These are phyloP conservation scores for Parazoanthus darwini DNA, from an alignment of 92 coral and sea anemone species.

Conservation along the genomic window DNA sequence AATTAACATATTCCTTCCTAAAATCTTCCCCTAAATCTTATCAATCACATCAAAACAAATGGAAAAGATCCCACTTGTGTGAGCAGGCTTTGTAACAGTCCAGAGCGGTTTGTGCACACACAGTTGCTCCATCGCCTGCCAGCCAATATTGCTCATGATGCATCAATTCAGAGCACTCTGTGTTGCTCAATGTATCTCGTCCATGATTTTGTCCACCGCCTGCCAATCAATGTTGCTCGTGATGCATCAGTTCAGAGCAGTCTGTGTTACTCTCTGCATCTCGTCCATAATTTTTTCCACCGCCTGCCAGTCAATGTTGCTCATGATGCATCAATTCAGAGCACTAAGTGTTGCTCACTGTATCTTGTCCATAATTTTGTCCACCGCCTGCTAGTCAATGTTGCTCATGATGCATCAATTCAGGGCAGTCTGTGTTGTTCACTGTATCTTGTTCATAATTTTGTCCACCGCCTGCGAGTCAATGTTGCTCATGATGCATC, in stretches of 20 bases:
- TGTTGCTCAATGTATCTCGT: slow-evolving; percentile 35
- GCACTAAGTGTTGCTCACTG: not conserved
- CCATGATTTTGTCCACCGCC: slow-evolving; percentile 80
- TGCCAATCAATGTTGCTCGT: slow-evolving; percentile 90
- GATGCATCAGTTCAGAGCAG: slow-evolving; percentile 19
- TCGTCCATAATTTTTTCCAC: slow-evolving; percentile 30
- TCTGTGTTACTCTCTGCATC: not conserved
- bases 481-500: slow-evolving; percentile 54
- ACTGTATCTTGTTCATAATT: slow-evolving; percentile 56
- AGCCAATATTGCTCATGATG: slow-evolving; percentile 69
- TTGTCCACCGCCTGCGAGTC: slow-evolving; percentile 84
- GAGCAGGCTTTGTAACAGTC: not conserved
- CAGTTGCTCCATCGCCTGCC: slow-evolving; percentile 65
- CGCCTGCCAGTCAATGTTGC: slow-evolving; percentile 88
- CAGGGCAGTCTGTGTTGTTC: not conserved
- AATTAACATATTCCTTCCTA: no score
- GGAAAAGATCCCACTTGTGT: no score
- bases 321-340: not conserved
- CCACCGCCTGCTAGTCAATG: no score
- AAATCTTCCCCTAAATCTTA: no score
- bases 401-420: slow-evolving; percentile 34
- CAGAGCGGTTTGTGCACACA: not conserved
- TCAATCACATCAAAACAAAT: no score
- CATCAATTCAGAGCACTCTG: no score
- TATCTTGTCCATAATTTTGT: slow-evolving; percentile 62